A percentile compares a stretch with the other conserved stretches of the same genome.
These are phyloP conservation scores for Platycheirus albimanus DNA, from an alignment of 2,888 invertebrate genomes.

Conservation along the genomic window DNA sequence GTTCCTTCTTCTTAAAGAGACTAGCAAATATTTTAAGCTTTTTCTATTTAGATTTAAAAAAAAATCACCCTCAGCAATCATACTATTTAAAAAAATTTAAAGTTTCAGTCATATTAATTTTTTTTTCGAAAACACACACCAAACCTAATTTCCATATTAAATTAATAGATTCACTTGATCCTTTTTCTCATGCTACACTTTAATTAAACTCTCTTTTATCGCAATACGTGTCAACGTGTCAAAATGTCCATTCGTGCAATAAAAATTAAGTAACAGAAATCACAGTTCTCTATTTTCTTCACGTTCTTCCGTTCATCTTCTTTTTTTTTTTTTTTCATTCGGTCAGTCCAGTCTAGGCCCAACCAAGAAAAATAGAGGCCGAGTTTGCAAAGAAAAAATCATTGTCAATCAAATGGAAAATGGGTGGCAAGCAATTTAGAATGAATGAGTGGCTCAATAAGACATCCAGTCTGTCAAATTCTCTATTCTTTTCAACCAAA, in stretches of 20 bases:
- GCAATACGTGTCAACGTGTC: conserved; percentile 54
- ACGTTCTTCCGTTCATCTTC: conserved; percentile 39
- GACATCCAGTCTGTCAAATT: conserved; percentile 66
- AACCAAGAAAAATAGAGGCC: neutral
- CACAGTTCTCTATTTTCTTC: conserved; percentile 60
- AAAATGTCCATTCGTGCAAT: conserved; percentile 47
- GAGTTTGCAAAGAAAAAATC: conserved; percentile 12
- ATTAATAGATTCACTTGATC: neutral
- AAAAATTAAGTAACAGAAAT: conserved; percentile 66
- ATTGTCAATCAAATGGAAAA: conserved; percentile 64
- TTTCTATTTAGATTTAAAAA: no score
- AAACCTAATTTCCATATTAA: neutral
- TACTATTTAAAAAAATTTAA: no score
- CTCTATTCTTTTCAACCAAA: conserved; percentile 39
- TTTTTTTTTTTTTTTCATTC: conserved; percentile 9
- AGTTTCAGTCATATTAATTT: no score
- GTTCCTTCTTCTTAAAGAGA: no score
- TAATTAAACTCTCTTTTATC: conserved; percentile 4
- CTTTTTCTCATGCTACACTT: neutral
- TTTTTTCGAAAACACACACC: no score
- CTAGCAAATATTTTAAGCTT: no score
- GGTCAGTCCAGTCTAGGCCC: no score
- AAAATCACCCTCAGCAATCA: no score
- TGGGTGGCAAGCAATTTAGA: conserved; percentile 64
- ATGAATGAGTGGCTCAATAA: conserved; percentile 68